Evolutionary conservation across 2,797 vertebrate species (phyloP).

Genomic region (Tiaroga cobitis): DNA sequence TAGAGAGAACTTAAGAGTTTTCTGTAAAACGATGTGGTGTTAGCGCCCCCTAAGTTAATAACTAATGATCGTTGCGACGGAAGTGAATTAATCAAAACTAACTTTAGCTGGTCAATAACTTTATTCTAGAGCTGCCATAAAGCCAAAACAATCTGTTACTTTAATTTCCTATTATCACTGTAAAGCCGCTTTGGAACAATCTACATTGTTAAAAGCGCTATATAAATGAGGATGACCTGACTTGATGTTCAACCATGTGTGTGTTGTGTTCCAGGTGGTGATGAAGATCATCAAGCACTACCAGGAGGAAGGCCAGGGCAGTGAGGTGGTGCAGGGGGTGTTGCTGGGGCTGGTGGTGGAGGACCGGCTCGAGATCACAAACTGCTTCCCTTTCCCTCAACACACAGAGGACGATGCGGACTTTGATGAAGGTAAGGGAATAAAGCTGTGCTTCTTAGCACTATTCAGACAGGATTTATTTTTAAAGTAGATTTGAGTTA

Average conservation of each 20-base stretch:
- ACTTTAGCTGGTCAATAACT: too few species aligned
- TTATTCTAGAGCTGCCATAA: too few species aligned
- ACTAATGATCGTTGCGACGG: too few species aligned
- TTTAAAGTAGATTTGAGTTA: background rate
- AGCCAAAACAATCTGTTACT: too few species aligned
- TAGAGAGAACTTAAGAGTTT: too few species aligned
- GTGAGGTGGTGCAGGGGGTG: conserved; percentile 96
- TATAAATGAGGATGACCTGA: too few species aligned
- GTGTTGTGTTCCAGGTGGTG: conserved; percentile 82
- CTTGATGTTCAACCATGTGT: background rate
- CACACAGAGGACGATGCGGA: conserved; percentile 97
- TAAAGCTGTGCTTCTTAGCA: background rate
- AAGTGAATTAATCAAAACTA: too few species aligned
- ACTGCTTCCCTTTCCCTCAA: conserved; percentile 97
- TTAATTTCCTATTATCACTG: too few species aligned
- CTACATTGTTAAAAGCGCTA: too few species aligned
- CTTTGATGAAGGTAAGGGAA: conserved; percentile 92
- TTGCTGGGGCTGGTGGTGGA: conserved; percentile 95
- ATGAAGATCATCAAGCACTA: conserved; percentile 99
- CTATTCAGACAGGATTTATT: background rate
- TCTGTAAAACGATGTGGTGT: too few species aligned
- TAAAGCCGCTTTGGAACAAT: too few species aligned
- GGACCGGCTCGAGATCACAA: conserved; percentile 96
- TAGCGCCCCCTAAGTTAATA: too few species aligned
- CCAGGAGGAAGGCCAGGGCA: conserved; percentile 96